These are phyloP conservation scores for Ectemnius cavifrons DNA, from an alignment of 2,888 invertebrate species.

Conservation along the genomic window DNA sequence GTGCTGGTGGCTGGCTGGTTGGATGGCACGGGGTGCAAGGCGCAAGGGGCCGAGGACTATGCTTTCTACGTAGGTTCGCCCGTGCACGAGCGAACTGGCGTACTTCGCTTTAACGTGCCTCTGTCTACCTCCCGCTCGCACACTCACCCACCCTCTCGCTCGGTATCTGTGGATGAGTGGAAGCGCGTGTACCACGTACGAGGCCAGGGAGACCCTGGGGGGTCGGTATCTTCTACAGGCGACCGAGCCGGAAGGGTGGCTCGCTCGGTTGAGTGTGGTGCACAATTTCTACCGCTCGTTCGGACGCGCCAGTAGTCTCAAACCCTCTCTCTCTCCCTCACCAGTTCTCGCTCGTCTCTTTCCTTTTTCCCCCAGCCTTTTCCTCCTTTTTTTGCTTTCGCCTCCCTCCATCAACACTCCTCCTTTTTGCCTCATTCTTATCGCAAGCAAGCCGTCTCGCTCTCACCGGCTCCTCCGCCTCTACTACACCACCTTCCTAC, in stretches of 20 bases:
- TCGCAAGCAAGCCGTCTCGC: background rate
- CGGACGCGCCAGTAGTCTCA: no score
- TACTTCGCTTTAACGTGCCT: slow-evolving; percentile 26
- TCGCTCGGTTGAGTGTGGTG: slow-evolving; percentile 55
- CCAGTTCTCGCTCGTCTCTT: slow-evolving; percentile 9
- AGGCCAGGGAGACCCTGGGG: slow-evolving; percentile 68
- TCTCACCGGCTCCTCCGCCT: slow-evolving; percentile 14
- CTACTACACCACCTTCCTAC: slow-evolving; percentile 40
- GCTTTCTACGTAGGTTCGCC: slow-evolving; percentile 27
- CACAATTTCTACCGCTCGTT: slow-evolving; percentile 41
- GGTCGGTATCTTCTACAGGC: slow-evolving; percentile 68
- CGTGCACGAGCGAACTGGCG: slow-evolving; percentile 47
- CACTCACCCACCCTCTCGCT: background rate
- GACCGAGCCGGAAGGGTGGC: slow-evolving; percentile 58
- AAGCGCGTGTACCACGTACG: slow-evolving; percentile 50
- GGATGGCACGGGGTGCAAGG: no score
- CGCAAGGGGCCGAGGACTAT: no score
- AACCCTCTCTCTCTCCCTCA: slow-evolving; percentile 29
- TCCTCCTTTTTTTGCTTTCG: slow-evolving; percentile 33
- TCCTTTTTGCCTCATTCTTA: slow-evolving; percentile 27
- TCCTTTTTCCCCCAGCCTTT: slow-evolving; percentile 24
- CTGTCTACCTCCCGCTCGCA: slow-evolving; percentile 31
- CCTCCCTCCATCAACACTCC: slow-evolving; percentile 28
- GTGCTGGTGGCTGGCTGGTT: background rate
- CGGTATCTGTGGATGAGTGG: no score